Evolutionary conservation across 1,140 invertebrate genomes (phyloP).

Genomic region (Cepaea nemoralis): DNA sequence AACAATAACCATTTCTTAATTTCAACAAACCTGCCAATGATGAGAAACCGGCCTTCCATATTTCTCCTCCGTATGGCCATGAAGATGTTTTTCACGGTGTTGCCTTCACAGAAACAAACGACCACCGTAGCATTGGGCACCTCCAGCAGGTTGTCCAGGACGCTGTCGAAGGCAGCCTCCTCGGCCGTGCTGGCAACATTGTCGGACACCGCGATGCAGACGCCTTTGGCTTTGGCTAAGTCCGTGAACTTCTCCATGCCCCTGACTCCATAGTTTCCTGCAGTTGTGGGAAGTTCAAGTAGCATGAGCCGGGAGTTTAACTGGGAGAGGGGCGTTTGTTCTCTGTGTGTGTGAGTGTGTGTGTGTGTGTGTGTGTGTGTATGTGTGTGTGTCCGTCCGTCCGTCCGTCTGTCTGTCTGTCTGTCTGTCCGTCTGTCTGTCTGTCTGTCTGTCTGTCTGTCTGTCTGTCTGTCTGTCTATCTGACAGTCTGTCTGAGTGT

Average conservation of each 20-base stretch:
- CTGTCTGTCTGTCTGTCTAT: too few species aligned
- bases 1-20: too few species aligned
- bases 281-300: conserved; percentile 49
- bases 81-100: conserved; percentile 80
- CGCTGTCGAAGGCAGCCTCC: conserved; percentile 76
- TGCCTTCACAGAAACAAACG: conserved; percentile 87
- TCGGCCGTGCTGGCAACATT: conserved; percentile 79
- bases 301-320: too few species aligned
- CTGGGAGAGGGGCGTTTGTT: too few species aligned
- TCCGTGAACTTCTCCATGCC: conserved; percentile 84
- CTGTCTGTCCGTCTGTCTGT: too few species aligned
- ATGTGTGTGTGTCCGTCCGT: too few species aligned
- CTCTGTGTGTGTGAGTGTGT: too few species aligned
- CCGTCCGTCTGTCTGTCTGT: too few species aligned
- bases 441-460: too few species aligned
- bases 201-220: conserved; percentile 82
- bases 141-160: conserved; percentile 76
- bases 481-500: too few species aligned
- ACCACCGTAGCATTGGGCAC: conserved; percentile 79
- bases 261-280: conserved; percentile 86
- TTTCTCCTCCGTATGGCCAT: conserved; percentile 77
- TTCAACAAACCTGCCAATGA: conserved; percentile 79
- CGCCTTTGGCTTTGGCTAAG: conserved; percentile 77
- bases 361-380: too few species aligned
- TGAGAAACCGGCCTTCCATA: conserved; percentile 77